Base-by-base conservation (phyloP, 2,797 vertebrate genomes). In the Helostoma temminkii region DNA sequence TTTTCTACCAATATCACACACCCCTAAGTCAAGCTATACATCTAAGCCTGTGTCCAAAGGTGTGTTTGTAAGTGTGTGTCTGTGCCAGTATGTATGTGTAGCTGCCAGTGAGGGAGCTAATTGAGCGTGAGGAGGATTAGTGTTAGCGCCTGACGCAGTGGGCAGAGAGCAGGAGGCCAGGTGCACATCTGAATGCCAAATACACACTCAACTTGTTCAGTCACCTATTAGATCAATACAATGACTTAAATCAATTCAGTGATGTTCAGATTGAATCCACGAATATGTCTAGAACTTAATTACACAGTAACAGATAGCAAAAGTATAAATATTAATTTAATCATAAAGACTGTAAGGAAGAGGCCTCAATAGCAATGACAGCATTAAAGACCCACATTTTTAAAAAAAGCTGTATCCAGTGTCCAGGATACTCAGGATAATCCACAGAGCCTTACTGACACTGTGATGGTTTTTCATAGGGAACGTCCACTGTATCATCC, bases 61-160 rank as follows among this genome's bases (percentile, higher is more conserved):
- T 30, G 5, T 52, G 9, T 25, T 55, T n/a, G n/a, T n/a, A 32
- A 32, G 7, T 61, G 26, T 65, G n/a, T n/a, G n/a, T n/a, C n/a
- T n/a, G n/a, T n/a, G n/a, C n/a, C n/a, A n/a, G 41, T 26, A 25
- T 18, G 2, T 7, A 11, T 41, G 53, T 47, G 15, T 32, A 5
- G 28, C 46, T n/a, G 64, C 64, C 64, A 76, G 45, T 57, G 46
- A 48, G 39, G 16, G 34, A 24, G 24, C 53, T 68, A 72, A 76
- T 56, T 39, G 73, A 63, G 63, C 55, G 62, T 52, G 36, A 57
- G 46, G 32, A n/a, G 57, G 56, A 70, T 66, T 53, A 73, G 54
- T 7, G 14, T 56, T 47, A 58, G 50, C 30, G 30, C 30, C 30
- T 9, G 9, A 32, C 30, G 30, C 30, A 9, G 30, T 9, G 30